These are phyloP conservation scores for Falco rusticolus DNA, from an alignment of 2,797 vertebrate genomes.

Conservation along the genomic window DNA sequence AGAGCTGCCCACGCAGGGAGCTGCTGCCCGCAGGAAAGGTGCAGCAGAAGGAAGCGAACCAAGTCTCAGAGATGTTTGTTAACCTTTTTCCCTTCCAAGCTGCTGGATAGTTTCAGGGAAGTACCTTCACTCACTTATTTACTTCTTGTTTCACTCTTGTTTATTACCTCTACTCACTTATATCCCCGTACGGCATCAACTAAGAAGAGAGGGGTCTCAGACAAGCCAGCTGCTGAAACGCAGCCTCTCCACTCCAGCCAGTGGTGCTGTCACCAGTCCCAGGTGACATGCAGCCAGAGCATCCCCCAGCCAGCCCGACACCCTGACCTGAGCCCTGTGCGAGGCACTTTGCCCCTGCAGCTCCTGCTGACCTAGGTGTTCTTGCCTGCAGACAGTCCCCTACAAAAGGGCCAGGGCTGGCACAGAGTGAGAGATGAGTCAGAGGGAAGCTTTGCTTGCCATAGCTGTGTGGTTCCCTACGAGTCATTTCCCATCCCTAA, in stretches of 20 bases:
- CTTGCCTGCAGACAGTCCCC: background rate
- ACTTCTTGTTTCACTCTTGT: background rate
- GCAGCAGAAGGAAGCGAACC: background rate
- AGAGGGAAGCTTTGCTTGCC: accelerated
- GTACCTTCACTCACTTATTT: background rate
- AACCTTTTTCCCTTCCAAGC: background rate
- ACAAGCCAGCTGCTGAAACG: background rate
- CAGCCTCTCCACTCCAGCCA: background rate
- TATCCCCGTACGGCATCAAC: background rate
- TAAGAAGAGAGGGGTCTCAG: background rate
- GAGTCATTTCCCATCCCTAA: accelerated
- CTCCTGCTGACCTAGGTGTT: accelerated
- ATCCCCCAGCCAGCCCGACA: accelerated
- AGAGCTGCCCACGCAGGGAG: accelerated
- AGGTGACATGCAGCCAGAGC: background rate
- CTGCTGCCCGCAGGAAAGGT: background rate
- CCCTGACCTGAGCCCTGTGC: background rate
- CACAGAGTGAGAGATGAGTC: accelerated
- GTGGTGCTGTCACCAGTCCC: accelerated
- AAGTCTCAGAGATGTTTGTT: background rate
- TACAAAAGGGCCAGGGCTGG: background rate
- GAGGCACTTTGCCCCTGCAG: background rate
- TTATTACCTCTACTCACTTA: background rate
- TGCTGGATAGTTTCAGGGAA: background rate
- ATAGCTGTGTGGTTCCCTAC: background rate